These are phyloP conservation scores for Leptinotarsa defecta DNA, from an alignment of 1,140 invertebrate species.

Conservation along the genomic window DNA sequence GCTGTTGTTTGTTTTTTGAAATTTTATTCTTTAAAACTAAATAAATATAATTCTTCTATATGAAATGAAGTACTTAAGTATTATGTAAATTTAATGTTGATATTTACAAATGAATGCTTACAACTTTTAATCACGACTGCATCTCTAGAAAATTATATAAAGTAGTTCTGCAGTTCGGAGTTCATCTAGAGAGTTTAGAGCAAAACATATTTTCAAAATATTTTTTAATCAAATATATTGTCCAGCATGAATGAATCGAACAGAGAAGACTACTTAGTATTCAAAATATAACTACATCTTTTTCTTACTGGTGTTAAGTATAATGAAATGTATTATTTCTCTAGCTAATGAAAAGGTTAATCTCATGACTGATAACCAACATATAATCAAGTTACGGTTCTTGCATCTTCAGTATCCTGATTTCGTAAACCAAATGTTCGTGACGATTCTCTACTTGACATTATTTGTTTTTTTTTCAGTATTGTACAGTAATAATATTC, in stretches of 20 bases:
- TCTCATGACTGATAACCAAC: no score
- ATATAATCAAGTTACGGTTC: no score
- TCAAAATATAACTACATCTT: background rate
- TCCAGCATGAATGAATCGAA: constrained; percentile 5
- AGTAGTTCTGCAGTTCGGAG: constrained; percentile 35
- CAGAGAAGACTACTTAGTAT: background rate
- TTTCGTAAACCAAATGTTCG: no score
- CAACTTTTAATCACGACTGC: constrained; percentile 36
- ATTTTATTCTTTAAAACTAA: constrained; percentile 48
- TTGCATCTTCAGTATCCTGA: no score
- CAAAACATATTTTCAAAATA: constrained; percentile 35
- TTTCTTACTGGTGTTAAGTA: background rate
- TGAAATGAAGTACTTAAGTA: constrained; percentile 32
- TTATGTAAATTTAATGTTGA: constrained; percentile 50
- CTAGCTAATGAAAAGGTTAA: no score
- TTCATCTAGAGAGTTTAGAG: constrained; percentile 29
- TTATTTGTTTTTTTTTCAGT: no score
- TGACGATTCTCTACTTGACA: no score
- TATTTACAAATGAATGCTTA: constrained; percentile 37
- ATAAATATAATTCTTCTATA: constrained; percentile 33
- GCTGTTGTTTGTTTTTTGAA: constrained; percentile 47
- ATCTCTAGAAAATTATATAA: constrained; percentile 38
- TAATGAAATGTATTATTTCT: no score
- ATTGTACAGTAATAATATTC: no score
- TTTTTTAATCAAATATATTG: constrained; percentile 34